Evolutionary conservation across 2,888 invertebrate species (phyloP), one percentile per base, ranked within the genome.

Genomic region (Shargacucullia verbasci): DNA sequence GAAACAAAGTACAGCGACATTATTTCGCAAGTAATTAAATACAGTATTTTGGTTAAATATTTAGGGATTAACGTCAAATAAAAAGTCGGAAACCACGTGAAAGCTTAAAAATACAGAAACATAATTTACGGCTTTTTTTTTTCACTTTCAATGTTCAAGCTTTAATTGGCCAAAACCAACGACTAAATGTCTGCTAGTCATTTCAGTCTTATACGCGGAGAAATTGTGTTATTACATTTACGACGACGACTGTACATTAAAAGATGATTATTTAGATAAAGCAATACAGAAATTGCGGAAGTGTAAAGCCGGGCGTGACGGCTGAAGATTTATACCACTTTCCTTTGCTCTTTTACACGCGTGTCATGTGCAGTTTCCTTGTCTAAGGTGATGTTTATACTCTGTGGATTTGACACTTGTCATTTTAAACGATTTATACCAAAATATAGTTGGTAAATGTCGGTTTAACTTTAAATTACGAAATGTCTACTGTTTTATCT

Each of bases 211-310:
- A 57, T 43, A 43, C 1, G 20, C 15, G 44, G 48, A 47, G 49
- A 69, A 63, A 68, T 62, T 68, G 38, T 58, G 40, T 63, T 64
- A 39, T 57, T 59, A 59, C 54, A 71, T 46, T 68, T 59, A 60
- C 43, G 60, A 53, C 45, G 35, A 45, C 65, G 71, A 63, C 29
- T 75, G 67, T 77, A 69, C 70, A 63, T 69, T 62, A 69, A 70
- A 73, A 77, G 76, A 79, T 79, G 38, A 71, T 71, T 67, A 75
- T 73, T 70, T 49, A 77, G 79, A 76, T 78, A 78, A 69, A 65
- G 48, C 54, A 47, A 55, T 62, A 61, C 55, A 59, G 57, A 68
- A 64, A 74, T 61, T 58, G 65, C 76, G 69, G 73, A 70, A 76
- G 63, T 49, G 59, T 50, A 59, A 49, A 57, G 37, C 49, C 50